phyloP scores from a whole-genome alignment of 2,888 invertebrate species.

The Charanyca ferruginea region DNA sequence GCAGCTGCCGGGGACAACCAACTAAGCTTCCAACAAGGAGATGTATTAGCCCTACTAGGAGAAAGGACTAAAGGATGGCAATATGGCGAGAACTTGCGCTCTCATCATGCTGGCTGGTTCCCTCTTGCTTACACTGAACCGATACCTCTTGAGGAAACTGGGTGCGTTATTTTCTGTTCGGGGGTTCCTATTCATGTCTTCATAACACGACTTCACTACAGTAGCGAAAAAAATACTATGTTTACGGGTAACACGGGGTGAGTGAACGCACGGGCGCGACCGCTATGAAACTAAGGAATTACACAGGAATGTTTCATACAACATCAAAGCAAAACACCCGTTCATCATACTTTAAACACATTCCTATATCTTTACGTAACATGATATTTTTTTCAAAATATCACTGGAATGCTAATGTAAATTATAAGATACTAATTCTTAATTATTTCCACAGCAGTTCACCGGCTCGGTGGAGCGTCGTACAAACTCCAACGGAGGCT shows the following conservation, averaged over 20 bases:
- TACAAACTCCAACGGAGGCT: conserved; percentile 84
- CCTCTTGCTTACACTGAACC: conserved; percentile 98
- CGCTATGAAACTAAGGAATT: neutral
- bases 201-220: too few species aligned
- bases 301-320: neutral
- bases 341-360: neutral
- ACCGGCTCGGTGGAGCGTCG: conserved; percentile 87
- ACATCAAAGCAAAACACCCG: neutral
- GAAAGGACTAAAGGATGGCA: conserved; percentile 99
- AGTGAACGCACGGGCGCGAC: too few species aligned
- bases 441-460: conserved; percentile 73
- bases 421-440: neutral
- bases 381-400: neutral
- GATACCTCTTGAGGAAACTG: conserved; percentile 92
- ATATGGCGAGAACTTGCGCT: conserved; percentile 98
- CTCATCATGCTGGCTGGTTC: conserved; percentile 98
- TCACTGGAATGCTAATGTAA: neutral
- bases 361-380: neutral
- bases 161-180: conserved; percentile 83
- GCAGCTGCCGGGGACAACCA: conserved; percentile 97
- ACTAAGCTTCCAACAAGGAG: conserved; percentile 97
- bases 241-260: neutral
- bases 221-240: neutral
- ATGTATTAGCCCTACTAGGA: conserved; percentile 96
- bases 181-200: too few species aligned